phyloP scores from a whole-genome alignment of 2,797 vertebrate genomes.

The Alosa sapidissima region DNA sequence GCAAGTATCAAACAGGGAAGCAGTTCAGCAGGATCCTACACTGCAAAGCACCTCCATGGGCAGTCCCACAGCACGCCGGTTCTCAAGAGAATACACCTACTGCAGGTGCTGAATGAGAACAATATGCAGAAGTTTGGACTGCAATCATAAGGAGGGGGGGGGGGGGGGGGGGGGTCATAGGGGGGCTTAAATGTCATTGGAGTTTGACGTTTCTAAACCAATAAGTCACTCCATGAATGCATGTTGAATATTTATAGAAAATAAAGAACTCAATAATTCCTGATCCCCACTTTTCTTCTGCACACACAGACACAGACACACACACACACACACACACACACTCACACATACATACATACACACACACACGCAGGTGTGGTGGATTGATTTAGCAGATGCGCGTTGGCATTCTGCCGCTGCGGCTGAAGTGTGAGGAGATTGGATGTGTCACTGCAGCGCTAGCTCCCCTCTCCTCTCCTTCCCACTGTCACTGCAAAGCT shows the following conservation, averaged over 20 bases:
- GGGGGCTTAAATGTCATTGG: too few relatives aligned
- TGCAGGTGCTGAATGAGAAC: too few relatives aligned
- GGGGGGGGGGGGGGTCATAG: too few relatives aligned
- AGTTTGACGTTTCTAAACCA: not conserved
- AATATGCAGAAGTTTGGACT: too few relatives aligned
- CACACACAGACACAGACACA: not conserved
- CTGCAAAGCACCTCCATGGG: too few relatives aligned
- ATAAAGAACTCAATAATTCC: not conserved
- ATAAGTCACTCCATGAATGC: not conserved
- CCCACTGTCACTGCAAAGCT: not conserved
- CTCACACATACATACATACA: not conserved
- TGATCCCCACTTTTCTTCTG: not conserved
- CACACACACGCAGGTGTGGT: not conserved
- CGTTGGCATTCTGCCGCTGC: not conserved
- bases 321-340: not conserved
- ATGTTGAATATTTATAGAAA: not conserved
- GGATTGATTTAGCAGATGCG: not conserved
- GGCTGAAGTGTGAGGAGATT: slow-evolving; percentile 11
- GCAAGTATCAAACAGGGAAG: not conserved
- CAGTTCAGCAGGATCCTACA: not conserved
- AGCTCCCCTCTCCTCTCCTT: not conserved
- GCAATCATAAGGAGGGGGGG: too few relatives aligned
- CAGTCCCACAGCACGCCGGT: too few relatives aligned
- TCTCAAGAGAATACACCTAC: too few relatives aligned
- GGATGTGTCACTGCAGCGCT: not conserved